Percentiles rank a stretch among this genome's conserved stretches.
These are phyloP conservation scores for Cichladusa arquata DNA, from an alignment of 2,113 vertebrate species.

Conservation along the genomic window DNA sequence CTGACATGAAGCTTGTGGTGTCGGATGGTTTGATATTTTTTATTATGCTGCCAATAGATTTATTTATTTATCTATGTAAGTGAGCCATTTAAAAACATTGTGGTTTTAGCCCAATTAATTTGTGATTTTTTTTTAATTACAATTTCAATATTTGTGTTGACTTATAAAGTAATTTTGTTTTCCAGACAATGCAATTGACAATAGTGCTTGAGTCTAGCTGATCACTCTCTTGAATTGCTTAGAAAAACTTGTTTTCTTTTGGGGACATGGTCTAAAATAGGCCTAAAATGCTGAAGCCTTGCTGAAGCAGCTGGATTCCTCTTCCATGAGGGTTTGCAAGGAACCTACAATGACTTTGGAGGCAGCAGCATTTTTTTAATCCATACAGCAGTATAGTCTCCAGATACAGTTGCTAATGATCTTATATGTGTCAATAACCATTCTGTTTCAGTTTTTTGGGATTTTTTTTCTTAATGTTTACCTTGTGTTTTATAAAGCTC, in stretches of 20 bases:
- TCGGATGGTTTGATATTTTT: neutral
- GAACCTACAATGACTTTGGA: neutral
- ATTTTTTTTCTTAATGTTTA: neutral
- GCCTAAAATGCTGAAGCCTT: neutral
- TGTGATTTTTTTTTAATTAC: neutral
- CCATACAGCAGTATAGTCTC: neutral
- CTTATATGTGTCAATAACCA: neutral
- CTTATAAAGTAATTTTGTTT: neutral
- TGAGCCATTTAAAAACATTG: neutral
- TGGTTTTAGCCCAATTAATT: neutral
- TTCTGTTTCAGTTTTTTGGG: neutral
- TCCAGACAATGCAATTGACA: neutral
- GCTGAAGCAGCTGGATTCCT: neutral
- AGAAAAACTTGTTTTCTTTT: neutral
- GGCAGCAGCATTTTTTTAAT: neutral
- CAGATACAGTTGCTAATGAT: neutral
- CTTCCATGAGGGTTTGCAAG: neutral
- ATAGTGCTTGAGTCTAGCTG: neutral
- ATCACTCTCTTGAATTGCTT: neutral
- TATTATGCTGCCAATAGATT: neutral
- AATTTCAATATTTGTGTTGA: neutral
- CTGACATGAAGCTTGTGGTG: neutral
- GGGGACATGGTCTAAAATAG: neutral
- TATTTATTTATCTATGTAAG: neutral
- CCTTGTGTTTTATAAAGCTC: neutral